Conservation (phyloP, 2,888 invertebrate species). For the Ligdia adustata region DNA sequence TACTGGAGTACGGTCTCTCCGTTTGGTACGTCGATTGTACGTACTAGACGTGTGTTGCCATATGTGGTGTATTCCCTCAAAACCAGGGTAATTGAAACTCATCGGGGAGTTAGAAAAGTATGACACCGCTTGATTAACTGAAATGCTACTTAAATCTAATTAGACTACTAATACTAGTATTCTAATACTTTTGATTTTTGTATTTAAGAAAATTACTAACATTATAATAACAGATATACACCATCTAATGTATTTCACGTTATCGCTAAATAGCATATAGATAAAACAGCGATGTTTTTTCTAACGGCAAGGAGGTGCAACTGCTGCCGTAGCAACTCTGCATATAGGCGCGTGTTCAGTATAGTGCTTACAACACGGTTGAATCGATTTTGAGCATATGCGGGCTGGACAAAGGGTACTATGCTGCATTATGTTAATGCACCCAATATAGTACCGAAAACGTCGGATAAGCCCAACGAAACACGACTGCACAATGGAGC, state of each 20-base stretch:
- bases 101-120: no score
- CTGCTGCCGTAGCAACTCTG: constrained; percentile 12
- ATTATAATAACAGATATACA: no score
- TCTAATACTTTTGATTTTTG: no score
- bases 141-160: no score
- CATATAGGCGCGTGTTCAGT: constrained; percentile 6
- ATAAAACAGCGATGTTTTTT: no score
- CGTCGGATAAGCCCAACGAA: constrained; percentile 6
- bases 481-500: constrained; percentile 31
- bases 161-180: no score
- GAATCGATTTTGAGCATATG: constrained; percentile 49
- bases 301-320: no score
- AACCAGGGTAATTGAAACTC: not conserved
- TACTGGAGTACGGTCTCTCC: constrained; percentile 29
- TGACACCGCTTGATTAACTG: no score
- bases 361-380: constrained; percentile 23
- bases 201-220: no score
- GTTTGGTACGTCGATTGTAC: constrained; percentile 17
- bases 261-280: no score
- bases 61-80: not conserved
- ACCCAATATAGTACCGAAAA: constrained; percentile 38
- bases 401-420: constrained; percentile 49
- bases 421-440: constrained; percentile 54
- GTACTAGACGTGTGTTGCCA: constrained; percentile 10
- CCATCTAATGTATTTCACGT: no score